phyloP scores from a whole-genome alignment of 2,888 invertebrate genomes.

The Euplagia quadripunctaria region DNA sequence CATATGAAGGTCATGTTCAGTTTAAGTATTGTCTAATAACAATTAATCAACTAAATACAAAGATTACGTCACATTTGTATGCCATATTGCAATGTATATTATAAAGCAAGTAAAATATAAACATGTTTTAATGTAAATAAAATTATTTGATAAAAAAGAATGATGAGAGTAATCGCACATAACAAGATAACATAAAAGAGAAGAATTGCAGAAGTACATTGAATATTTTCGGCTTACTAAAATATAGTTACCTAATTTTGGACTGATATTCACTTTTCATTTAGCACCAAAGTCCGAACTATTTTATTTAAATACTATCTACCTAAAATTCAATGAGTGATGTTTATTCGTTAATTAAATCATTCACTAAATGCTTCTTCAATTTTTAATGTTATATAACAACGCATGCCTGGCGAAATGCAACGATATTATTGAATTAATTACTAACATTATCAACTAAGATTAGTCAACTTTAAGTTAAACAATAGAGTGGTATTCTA shows the following conservation, averaged over 20 bases:
- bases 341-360: constrained; percentile 35
- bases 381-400: constrained; percentile 20
- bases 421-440: constrained; percentile 24
- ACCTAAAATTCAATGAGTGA: constrained; percentile 61
- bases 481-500: constrained; percentile 5
- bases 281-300: constrained; percentile 84
- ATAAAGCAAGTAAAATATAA: constrained; percentile 18
- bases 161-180: constrained; percentile 13
- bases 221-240: constrained; percentile 43
- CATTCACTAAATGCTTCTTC: constrained; percentile 24
- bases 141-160: constrained; percentile 11
- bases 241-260: constrained; percentile 63
- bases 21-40: constrained; percentile 21
- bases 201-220: constrained; percentile 29
- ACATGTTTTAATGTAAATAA: constrained; percentile 14
- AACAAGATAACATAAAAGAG: constrained; percentile 24
- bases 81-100: constrained; percentile 21
- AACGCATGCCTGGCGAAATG: constrained; percentile 29
- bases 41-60: constrained; percentile 11
- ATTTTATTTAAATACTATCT: constrained; percentile 73
- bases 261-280: constrained; percentile 72
- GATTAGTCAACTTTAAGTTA: constrained; percentile 15
- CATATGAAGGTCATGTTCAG: constrained; percentile 3
- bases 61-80: constrained; percentile 36
- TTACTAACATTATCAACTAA: constrained; percentile 9